Evolutionary conservation across 2,797 vertebrate species (phyloP), one percentile per base, ranked within the genome.

Genomic region (Pangasius djambal): DNA sequence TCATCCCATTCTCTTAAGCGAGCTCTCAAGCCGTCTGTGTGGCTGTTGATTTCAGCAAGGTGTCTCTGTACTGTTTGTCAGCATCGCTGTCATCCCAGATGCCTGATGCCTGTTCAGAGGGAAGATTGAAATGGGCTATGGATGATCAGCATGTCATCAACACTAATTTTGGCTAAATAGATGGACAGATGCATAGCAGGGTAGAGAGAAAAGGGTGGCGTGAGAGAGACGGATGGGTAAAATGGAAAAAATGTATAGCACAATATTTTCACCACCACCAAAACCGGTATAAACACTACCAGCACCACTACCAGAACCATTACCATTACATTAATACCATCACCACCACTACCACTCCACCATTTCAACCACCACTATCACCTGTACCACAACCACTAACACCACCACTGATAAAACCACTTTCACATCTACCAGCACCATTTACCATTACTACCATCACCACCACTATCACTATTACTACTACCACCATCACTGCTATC

Each of bases 91-190:
- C 50, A 6, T 59, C 55, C 37, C 83, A 31, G 16, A 20, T 6
- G 44, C 75, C 77, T 70, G 22, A 37, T 6, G 78, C 37, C 34
- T 72, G 65, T 59, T 44, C 63, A n/a, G 63, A 59, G 34, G 34
- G 50, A 59, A 67, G 65, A 87, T 72, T 72, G 50, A 34, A 87
- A 40, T 13, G 44, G 55, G 59, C 75, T 87, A 82, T 16, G 65
- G 48, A 44, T 82, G 65, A 87, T 70, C 86, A 81, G 63, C 34
- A 25, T 69, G 31, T 37, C 77, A 40, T 78, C 82, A 82, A 59
- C 13, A 22, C 63, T 81, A 87, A 87, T 87, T 87, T 70, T 65
- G 78, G 50, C 52, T 82, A 57, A 87, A 70, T 87, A 15, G 50
- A 57, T 69, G 31, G 37, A 65, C 40, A 79, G 55, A 86, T 86